Conservation (phyloP, 2,113 vertebrate species). For the Paracyprichromis sp. region DNA sequence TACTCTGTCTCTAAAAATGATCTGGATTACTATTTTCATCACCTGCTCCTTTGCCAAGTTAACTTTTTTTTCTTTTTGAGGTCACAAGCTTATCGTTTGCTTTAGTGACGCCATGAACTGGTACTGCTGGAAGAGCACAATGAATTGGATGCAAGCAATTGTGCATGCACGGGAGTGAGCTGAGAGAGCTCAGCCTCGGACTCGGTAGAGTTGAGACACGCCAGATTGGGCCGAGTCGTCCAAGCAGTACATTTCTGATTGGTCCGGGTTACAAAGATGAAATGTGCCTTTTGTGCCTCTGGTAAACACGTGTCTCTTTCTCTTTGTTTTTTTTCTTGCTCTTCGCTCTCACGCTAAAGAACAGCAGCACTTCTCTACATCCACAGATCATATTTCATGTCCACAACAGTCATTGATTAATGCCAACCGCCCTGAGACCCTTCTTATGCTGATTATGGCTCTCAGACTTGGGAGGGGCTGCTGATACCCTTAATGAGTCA, state of each 20-base stretch:
- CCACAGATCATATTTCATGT: slow-evolving; percentile 36
- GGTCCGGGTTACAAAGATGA: slow-evolving; percentile 36
- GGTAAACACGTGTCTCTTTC: not conserved
- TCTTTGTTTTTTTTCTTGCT: not conserved
- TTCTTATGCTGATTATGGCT: slow-evolving; percentile 38
- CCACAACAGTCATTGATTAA: slow-evolving; percentile 45
- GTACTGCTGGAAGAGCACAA: slow-evolving; percentile 45
- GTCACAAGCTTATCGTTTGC: slow-evolving; percentile 23
- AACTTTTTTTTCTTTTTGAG: not conserved
- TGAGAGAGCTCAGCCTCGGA: slow-evolving; percentile 16
- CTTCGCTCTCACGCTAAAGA: slow-evolving; percentile 10
- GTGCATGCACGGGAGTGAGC: slow-evolving; percentile 44
- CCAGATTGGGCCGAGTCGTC: slow-evolving; percentile 42
- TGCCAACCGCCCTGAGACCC: slow-evolving; percentile 17
- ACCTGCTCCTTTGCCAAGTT: not conserved
- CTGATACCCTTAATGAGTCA: slow-evolving; percentile 39
- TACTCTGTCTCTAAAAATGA: slow-evolving; percentile 28
- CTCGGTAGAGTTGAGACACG: slow-evolving; percentile 37
- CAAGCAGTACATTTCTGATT: slow-evolving; percentile 49
- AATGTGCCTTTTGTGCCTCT: slow-evolving; percentile 38
- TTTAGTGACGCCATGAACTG: slow-evolving; percentile 21
- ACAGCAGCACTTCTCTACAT: not conserved
- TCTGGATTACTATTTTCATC: slow-evolving; percentile 28
- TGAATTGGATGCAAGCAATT: slow-evolving; percentile 50
- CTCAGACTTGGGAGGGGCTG: slow-evolving; percentile 10